These are phyloP conservation scores for Cynodonichthys magdalenae DNA, from an alignment of 2,797 vertebrate genomes.

Conservation along the genomic window DNA sequence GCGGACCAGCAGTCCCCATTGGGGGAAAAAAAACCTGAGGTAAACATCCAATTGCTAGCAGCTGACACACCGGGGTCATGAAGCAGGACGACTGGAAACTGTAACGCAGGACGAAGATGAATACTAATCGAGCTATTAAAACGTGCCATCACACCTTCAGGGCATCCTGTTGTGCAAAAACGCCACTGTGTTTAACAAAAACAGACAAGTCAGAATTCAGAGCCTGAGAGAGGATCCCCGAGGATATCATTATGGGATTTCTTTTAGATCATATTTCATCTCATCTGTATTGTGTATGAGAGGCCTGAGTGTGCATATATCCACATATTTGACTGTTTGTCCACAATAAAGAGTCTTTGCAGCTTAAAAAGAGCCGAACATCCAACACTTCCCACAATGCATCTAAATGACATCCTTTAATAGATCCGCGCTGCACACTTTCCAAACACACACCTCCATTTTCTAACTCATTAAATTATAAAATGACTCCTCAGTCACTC, in stretches of 20 bases:
- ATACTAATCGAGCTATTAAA: slow-evolving; percentile 54
- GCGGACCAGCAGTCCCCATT: slow-evolving; percentile 30
- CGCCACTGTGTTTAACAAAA: slow-evolving; percentile 30
- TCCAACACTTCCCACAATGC: background rate
- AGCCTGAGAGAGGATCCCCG: slow-evolving; percentile 14
- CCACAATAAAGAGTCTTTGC: slow-evolving; percentile 2
- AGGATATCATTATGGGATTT: slow-evolving; percentile 11
- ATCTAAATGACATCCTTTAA: background rate
- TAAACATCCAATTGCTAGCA: slow-evolving; percentile 54
- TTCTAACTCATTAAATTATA: background rate
- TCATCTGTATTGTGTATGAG: slow-evolving; percentile 4
- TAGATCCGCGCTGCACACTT: background rate
- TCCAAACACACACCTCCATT: background rate
- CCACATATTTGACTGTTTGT: slow-evolving; percentile 15
- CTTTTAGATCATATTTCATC: slow-evolving; percentile 17
- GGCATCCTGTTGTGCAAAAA: slow-evolving; percentile 10
- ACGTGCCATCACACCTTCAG: slow-evolving; percentile 32
- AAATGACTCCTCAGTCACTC: background rate
- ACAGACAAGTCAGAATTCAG: slow-evolving; percentile 9
- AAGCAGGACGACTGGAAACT: slow-evolving; percentile 48
- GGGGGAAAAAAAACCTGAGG: slow-evolving; percentile 49
- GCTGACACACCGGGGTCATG: slow-evolving; percentile 51
- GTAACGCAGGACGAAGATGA: slow-evolving; percentile 55
- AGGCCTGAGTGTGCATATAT: background rate
- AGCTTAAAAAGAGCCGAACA: slow-evolving; percentile 17